A percentile compares a stretch with the other conserved stretches of the same genome.
Evolutionary conservation across 2,797 vertebrate genomes (phyloP).

Genomic region (Myotis daubentonii): DNA sequence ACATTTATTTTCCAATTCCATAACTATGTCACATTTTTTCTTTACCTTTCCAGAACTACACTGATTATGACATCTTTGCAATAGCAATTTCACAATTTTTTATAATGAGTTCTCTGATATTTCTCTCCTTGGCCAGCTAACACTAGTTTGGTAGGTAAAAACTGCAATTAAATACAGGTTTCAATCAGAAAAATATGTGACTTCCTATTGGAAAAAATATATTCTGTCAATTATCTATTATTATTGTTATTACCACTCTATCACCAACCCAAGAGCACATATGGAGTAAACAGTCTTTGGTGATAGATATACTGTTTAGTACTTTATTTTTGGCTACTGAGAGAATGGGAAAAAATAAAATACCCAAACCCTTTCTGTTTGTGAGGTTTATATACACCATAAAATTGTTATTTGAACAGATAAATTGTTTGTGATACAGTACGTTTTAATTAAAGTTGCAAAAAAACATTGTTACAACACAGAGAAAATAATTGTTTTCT

Average conservation of each 20-base stretch:
- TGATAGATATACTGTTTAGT: not conserved
- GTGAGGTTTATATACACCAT: not conserved
- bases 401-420: not conserved
- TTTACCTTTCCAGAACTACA: not conserved
- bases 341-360: not conserved
- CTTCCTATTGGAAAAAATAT: not conserved
- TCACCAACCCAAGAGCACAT: not conserved
- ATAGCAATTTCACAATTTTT: not conserved
- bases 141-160: not conserved
- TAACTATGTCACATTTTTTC: not conserved
- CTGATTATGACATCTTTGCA: not conserved
- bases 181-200: not conserved
- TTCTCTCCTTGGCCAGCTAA: not conserved
- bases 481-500: not conserved
- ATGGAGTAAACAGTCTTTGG: not conserved
- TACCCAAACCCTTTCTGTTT: not conserved
- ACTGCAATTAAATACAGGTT: not conserved
- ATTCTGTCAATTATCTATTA: not conserved
- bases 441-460: slow-evolving; percentile 72
- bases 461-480: slow-evolving; percentile 38
- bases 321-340: not conserved
- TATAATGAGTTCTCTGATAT: not conserved
- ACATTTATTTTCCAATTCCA: not conserved
- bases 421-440: slow-evolving; percentile 50
- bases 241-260: not conserved